Conservation (phyloP, 2,113 vertebrate genomes). For the Toxotes chatareus region DNA sequence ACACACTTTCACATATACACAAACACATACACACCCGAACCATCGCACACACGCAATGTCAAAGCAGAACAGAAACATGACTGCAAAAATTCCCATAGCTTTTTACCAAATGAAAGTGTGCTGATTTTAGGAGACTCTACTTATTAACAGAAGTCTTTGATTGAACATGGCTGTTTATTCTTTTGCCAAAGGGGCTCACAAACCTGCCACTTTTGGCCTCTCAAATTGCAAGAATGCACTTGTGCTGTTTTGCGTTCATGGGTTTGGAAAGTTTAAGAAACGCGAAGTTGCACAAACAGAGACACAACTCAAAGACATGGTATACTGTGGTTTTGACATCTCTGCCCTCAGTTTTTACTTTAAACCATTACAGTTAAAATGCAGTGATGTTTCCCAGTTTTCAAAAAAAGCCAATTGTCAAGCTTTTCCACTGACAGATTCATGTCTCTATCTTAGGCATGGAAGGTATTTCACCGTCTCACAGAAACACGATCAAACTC, state of each 20-base stretch:
- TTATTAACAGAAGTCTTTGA: constrained; percentile 68
- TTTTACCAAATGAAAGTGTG: constrained; percentile 48
- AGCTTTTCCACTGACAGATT: constrained; percentile 43
- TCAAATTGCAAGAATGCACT: constrained; percentile 47
- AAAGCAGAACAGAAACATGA: constrained; percentile 78
- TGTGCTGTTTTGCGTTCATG: constrained; percentile 40
- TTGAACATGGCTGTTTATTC: constrained; percentile 61
- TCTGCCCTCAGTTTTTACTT: constrained; percentile 53
- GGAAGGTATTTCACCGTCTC: constrained; percentile 28
- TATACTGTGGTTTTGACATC: constrained; percentile 43
- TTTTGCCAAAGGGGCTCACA: constrained; percentile 66
- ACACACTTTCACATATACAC: neutral
- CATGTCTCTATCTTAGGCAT: constrained; percentile 33
- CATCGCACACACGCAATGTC: constrained; percentile 25
- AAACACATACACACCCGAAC: neutral
- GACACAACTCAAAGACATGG: constrained; percentile 50
- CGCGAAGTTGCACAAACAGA: constrained; percentile 51
- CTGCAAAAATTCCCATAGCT: constrained; percentile 65
- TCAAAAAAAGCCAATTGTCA: constrained; percentile 27
- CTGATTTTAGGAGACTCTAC: constrained; percentile 47
- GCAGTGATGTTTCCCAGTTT: constrained; percentile 29
- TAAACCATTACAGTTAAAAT: constrained; percentile 51
- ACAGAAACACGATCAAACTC: constrained; percentile 23
- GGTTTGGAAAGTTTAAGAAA: constrained; percentile 60
- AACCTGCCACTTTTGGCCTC: constrained; percentile 58